Evolutionary conservation across 1,140 invertebrate species (phyloP).

Genomic region (Drosophila bocqueti): DNA sequence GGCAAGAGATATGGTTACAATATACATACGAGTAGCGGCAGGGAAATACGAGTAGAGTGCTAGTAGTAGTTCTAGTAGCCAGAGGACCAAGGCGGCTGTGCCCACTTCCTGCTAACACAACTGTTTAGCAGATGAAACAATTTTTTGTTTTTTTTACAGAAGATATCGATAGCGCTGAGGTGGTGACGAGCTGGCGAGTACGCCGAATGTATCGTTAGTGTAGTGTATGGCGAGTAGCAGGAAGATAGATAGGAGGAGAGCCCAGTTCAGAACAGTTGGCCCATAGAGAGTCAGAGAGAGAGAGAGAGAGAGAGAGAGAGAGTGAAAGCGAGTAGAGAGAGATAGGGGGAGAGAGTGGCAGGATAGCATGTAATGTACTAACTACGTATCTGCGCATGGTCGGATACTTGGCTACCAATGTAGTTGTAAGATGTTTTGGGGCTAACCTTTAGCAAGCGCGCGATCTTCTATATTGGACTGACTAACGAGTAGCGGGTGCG

Average conservation of each 20-base stretch:
- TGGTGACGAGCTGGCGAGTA: constrained; percentile 1
- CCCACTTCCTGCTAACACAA: constrained; percentile 8
- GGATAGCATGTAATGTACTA: constrained; percentile 72
- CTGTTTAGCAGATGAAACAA: constrained; percentile 32
- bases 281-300: neutral
- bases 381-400: constrained; percentile 72
- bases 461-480: constrained; percentile 74
- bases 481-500: constrained; percentile 71
- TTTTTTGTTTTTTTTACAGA: constrained; percentile 56
- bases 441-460: constrained; percentile 81
- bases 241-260: constrained; percentile 23
- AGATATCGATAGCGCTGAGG: constrained; percentile 33
- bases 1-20: constrained; percentile 54
- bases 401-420: constrained; percentile 66
- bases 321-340: constrained; percentile 23
- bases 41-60: constrained; percentile 20
- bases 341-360: constrained; percentile 12
- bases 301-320: constrained; percentile 14
- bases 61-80: constrained; percentile 18
- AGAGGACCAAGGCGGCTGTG: constrained; percentile 13
- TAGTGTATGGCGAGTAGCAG: constrained; percentile 21
- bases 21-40: constrained; percentile 59
- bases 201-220: constrained; percentile 30
- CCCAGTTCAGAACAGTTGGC: neutral
- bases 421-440: constrained; percentile 72